Evolutionary conservation across 1,140 invertebrate species (phyloP), one percentile per base, ranked within the genome.

Genomic region (Drosophila nigromelanica): DNA sequence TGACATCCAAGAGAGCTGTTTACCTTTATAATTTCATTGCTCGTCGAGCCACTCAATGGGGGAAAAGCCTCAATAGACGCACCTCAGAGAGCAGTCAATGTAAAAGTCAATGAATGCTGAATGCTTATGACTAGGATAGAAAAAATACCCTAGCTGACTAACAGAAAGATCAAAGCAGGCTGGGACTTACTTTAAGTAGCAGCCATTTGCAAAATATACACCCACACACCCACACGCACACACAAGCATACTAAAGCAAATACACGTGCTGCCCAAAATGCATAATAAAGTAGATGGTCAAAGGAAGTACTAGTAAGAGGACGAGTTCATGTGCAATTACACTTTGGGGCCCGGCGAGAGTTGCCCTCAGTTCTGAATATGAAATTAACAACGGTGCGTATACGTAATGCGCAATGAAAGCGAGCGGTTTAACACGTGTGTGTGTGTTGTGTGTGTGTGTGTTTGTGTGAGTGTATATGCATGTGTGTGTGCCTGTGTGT

Each of bases 381-480:
- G 71, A 78, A 82, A 86, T 86, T 86, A 86, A 82, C 83, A 82
- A 82, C 82, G 67, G 21, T 87, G 82, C 82, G 82, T 86, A 82
- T 86, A 64, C 82, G 78, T 86, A 81, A 81, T 86, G 77, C 48
- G 52, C 27, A 73, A 72, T 72, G 58, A 77, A 76, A 62, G 58
- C 59, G 21, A 48, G 10, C 63, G 37, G 15, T 12, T 21, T 12
- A 21, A 35, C 11, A 12, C n/a, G 43, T 30, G 12, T 10, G 6
- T 40, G 15, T 21, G 21, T 42, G 14, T 52, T 5, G n/a, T 27
- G 18, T 37, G 12, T 1, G n/a, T 15, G 37, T 30, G n/a, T 37
- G 14, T 37, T n/a, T 30, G 12, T 10, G 6, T 40, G 15, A 10
- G 21, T 42, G 14, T 52, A 18, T 5, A 2, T 18, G 18, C 27